These are phyloP conservation scores for Dynastes tityus DNA, from an alignment of 2,888 invertebrate genomes.

Conservation along the genomic window DNA sequence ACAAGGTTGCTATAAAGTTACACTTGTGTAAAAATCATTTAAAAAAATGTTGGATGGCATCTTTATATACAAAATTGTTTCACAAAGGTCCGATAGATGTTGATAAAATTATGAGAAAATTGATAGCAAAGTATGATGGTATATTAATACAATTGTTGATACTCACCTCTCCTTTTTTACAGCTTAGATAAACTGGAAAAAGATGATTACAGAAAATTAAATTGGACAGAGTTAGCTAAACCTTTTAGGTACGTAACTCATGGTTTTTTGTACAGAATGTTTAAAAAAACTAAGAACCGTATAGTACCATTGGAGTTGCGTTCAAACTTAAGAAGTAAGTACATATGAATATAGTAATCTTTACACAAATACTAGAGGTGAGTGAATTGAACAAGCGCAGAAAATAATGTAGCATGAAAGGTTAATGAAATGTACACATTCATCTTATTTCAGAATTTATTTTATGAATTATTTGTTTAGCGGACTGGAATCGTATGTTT, in stretches of 20 bases:
- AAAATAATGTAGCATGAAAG: no score
- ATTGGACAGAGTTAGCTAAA: constrained; percentile 40
- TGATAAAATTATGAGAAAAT: constrained; percentile 19
- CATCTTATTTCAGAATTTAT: no score
- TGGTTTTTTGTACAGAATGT: constrained; percentile 25
- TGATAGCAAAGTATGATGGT: constrained; percentile 24
- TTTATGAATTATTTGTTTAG: no score
- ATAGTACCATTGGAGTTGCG: constrained; percentile 7
- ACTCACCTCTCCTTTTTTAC: neutral
- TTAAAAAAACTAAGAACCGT: neutral
- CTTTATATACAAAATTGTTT: constrained; percentile 28
- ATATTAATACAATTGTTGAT: neutral
- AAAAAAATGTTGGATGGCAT: constrained; percentile 28
- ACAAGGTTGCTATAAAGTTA: constrained; percentile 10
- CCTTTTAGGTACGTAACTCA: constrained; percentile 26
- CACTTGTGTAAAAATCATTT: neutral
- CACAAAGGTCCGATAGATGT: constrained; percentile 17
- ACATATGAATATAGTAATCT: neutral
- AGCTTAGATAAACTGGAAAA: constrained; percentile 27
- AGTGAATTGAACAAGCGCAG: no score
- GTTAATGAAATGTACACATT: no score
- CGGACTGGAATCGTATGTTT: no score
- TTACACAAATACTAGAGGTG: no score
- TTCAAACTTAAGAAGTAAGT: constrained; percentile 39
- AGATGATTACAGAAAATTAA: constrained; percentile 34